Conservation (phyloP, 2,113 vertebrate species). For the Larimichthys polyactis region DNA sequence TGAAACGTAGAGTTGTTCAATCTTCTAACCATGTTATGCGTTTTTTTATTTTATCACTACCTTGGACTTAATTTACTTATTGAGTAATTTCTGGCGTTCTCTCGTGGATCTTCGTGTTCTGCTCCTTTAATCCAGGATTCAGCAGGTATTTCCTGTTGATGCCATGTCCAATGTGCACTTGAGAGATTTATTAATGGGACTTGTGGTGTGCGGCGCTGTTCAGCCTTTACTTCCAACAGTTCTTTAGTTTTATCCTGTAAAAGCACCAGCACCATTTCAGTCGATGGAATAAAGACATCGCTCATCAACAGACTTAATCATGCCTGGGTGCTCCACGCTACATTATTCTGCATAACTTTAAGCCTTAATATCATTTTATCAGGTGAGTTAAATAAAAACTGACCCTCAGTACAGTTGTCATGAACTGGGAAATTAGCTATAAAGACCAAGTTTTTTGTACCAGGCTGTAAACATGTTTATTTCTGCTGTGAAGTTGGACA, state of each 20-base stretch:
- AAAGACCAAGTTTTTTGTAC: too few relatives aligned
- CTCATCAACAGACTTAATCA: too few relatives aligned
- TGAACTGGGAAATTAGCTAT: too few relatives aligned
- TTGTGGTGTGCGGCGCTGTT: background rate
- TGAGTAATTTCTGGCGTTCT: background rate
- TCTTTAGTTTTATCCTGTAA: background rate
- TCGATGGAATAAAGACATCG: too few relatives aligned
- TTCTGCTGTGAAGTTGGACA: too few relatives aligned
- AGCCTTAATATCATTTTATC: too few relatives aligned
- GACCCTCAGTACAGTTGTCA: too few relatives aligned
- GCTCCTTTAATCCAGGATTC: background rate
- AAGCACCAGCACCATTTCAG: background rate
- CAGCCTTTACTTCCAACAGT: background rate
- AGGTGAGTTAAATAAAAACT: too few relatives aligned
- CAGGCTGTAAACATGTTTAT: too few relatives aligned
- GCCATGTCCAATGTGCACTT: background rate
- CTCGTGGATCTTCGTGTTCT: background rate
- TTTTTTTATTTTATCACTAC: background rate
- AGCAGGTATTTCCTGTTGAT: slow-evolving; percentile 39
- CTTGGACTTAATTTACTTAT: background rate
- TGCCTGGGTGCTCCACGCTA: too few relatives aligned
- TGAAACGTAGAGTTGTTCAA: background rate
- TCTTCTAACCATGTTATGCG: too few relatives aligned
- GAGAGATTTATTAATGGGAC: slow-evolving; percentile 7
- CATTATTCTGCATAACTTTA: too few relatives aligned